phyloP scores from a whole-genome alignment of 2,797 vertebrate genomes.

The Rallus crepitans region DNA sequence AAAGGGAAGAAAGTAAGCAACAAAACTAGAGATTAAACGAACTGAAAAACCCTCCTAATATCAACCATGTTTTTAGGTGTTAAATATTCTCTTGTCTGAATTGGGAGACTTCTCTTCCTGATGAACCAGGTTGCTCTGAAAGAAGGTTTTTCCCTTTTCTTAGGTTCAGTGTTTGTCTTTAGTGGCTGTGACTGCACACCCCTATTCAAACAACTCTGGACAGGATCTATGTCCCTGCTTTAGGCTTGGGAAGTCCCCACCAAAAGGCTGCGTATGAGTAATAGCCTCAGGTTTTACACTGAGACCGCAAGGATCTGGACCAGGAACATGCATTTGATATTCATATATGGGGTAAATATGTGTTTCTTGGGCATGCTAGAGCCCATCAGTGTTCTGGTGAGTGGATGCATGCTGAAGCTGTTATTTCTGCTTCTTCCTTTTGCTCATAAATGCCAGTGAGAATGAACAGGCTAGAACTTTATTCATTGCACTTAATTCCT shows the following conservation, averaged over 20 bases:
- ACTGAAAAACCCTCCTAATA: too few species aligned
- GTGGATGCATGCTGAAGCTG: background rate
- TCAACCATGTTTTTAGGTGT: background rate
- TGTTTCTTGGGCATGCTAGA: background rate
- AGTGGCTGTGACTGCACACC: accelerated
- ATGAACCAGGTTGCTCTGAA: background rate
- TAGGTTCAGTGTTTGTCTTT: background rate
- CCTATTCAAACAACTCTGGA: background rate
- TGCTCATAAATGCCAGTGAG: background rate
- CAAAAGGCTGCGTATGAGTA: background rate
- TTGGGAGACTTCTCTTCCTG: background rate
- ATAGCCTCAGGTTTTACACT: background rate
- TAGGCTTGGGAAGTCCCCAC: background rate
- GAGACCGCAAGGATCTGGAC: background rate
- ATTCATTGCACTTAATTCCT: background rate
- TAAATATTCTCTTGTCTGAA: background rate
- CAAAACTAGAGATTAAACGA: too few species aligned
- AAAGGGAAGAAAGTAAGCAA: background rate
- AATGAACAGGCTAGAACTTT: background rate
- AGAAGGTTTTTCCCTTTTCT: background rate
- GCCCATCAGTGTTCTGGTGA: background rate
- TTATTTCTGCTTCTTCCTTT: background rate
- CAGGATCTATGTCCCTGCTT: background rate
- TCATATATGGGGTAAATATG: background rate
- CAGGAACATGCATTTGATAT: background rate